Conservation (phyloP, 2,113 vertebrate species). For the Toxotes chatareus region DNA sequence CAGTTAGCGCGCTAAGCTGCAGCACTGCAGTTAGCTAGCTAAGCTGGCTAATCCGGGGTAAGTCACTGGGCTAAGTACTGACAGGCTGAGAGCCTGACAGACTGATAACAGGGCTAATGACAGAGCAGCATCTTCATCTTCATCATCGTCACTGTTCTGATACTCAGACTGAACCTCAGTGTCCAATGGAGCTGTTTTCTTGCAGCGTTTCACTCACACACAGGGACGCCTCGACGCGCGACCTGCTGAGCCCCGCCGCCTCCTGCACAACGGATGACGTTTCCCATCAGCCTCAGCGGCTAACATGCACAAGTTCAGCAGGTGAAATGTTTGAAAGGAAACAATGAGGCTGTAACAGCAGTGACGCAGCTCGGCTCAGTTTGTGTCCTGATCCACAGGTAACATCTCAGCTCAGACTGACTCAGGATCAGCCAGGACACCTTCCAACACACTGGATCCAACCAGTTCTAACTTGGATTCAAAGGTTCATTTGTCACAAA, state of each 20-base stretch:
- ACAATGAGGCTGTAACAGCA: too few species aligned
- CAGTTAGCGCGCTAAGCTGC: constrained; percentile 61
- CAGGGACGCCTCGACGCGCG: too few species aligned
- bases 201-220: too few species aligned
- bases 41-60: constrained; percentile 72
- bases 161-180: background rate
- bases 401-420: background rate
- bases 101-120: constrained; percentile 38
- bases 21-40: constrained; percentile 61
- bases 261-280: too few species aligned
- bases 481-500: background rate
- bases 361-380: too few species aligned
- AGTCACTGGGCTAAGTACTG: constrained; percentile 69
- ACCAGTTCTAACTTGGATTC: constrained; percentile 11
- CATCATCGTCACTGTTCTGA: background rate
- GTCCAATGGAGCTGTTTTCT: too few species aligned
- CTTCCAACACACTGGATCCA: background rate
- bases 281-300: background rate
- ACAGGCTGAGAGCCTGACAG: constrained; percentile 32
- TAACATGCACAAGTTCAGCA: background rate
- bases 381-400: background rate
- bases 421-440: background rate
- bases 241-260: too few species aligned
- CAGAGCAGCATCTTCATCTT: constrained; percentile 38
- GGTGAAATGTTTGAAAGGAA: background rate